Conservation (phyloP, 23 tunicate species). For the Oikopleura vanhoeffeni region DNA sequence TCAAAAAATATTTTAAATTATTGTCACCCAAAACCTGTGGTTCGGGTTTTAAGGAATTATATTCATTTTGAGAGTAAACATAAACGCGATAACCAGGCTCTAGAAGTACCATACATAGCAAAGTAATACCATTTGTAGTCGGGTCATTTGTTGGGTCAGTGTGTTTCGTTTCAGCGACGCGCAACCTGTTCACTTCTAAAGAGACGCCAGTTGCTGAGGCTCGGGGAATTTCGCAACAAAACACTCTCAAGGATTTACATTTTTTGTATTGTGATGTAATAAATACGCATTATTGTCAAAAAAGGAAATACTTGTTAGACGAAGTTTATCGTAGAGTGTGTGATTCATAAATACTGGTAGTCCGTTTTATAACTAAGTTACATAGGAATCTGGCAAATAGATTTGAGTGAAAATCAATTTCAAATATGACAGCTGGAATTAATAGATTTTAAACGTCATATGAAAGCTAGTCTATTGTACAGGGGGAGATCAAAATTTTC, state of each 20-base stretch:
- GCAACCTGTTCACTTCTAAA: background rate
- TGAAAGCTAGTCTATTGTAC: too few relatives aligned
- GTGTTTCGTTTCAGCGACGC: background rate
- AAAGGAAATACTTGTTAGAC: too few relatives aligned
- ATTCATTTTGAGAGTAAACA: background rate
- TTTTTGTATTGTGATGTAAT: background rate
- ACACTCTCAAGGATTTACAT: background rate
- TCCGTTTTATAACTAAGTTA: too few relatives aligned
- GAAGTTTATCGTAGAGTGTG: too few relatives aligned
- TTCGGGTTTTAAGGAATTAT: background rate
- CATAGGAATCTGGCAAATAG: too few relatives aligned
- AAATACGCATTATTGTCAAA: too few relatives aligned
- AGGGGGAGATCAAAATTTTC: too few relatives aligned
- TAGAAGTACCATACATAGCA: background rate
- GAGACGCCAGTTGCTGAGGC: background rate
- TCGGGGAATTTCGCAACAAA: background rate
- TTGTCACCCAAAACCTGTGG: background rate
- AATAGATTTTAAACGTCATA: too few relatives aligned
- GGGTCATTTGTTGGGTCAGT: background rate
- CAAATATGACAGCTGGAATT: too few relatives aligned
- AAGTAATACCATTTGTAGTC: background rate
- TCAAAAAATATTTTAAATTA: too few relatives aligned
- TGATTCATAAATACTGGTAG: too few relatives aligned
- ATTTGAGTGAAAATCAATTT: too few relatives aligned
- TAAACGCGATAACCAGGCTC: background rate